Evolutionary conservation across 2,797 vertebrate species (phyloP).

Genomic region (Chelidonichthys spinosus): DNA sequence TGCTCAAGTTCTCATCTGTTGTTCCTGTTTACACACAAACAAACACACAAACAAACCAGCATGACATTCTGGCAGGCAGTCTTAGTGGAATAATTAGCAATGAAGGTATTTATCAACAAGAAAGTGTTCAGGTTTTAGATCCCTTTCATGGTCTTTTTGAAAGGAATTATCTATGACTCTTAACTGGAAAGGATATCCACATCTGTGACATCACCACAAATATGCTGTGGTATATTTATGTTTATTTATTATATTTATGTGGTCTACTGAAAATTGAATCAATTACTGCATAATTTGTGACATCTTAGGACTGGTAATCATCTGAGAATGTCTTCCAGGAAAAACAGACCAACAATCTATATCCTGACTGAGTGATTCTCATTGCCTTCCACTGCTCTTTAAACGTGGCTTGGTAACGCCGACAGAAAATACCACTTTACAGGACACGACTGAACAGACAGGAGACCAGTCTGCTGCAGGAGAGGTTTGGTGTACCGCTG

Average conservation of each 20-base stretch:
- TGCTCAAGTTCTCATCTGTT: conserved; percentile 95
- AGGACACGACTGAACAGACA: not conserved
- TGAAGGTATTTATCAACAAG: not conserved
- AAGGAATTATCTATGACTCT: not conserved
- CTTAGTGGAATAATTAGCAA: not conserved
- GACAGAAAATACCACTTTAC: not conserved
- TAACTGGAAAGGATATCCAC: not conserved
- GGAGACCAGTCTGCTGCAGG: not conserved
- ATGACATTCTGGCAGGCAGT: rapidly evolving
- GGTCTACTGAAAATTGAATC: not conserved
- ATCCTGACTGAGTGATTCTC: not conserved
- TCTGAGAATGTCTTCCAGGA: not conserved
- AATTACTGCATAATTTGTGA: not conserved
- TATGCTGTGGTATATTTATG: not conserved
- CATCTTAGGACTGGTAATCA: not conserved
- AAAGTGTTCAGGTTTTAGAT: rapidly evolving
- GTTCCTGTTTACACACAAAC: conserved; percentile 85
- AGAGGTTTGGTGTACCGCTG: conserved; percentile 81
- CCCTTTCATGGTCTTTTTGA: not conserved
- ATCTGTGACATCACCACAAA: not conserved
- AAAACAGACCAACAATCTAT: not conserved
- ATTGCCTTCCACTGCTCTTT: not conserved
- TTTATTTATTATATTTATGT: not conserved
- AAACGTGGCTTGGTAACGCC: not conserved
- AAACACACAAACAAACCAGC: conserved; percentile 4